Base-by-base conservation (phyloP, 2,888 invertebrate genomes). In the Metallyticus violacea region DNA sequence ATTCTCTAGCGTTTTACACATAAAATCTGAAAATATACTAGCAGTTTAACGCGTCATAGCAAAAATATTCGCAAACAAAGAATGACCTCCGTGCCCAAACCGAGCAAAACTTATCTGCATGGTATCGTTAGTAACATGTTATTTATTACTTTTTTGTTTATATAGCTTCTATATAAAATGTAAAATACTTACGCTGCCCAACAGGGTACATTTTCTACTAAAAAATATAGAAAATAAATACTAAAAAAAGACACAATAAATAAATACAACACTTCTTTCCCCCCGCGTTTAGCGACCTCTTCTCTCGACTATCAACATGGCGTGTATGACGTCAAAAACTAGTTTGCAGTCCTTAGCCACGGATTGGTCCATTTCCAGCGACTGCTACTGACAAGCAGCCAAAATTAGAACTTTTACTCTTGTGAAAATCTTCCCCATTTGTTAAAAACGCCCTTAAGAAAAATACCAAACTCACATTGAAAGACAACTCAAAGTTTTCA, bases 101-200 rank as follows among this genome's bases (percentile, higher is more conserved):
- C 15, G 40, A 62, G 40, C 40, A 88, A 87, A 86, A 78, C 79
- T 87, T 25, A 15, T 85, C 77, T 84, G 27, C 81, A 76, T 30
- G 76, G 30, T 62, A 62, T 62, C 40, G n/a, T 62, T 22, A 62
- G 40, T 22, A 62, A 15, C 40, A 62, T 22, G 1, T 40, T 62
- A 62, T 15, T 62, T 62, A 62, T 15, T 62, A 62, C 40, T 15
- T 15, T 6, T 62, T 62, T 15, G 0, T 3, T 22, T 4, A 15
- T 15, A 62, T 15, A 15, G 15, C 4, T 62, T 62, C 15, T 4
- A 62, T 2, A 85, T 78, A 26, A 15, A 76, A 27, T 26, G 85
- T 88, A 77, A 78, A 81, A 78, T 91, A 94, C 94, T 94, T 93
- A 94, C 94, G 94, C 92, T 94, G 94, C 91, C 94, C 94, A 91